Evolutionary conservation across 1,140 invertebrate species (phyloP).

Genomic region (Penaeus indicus): DNA sequence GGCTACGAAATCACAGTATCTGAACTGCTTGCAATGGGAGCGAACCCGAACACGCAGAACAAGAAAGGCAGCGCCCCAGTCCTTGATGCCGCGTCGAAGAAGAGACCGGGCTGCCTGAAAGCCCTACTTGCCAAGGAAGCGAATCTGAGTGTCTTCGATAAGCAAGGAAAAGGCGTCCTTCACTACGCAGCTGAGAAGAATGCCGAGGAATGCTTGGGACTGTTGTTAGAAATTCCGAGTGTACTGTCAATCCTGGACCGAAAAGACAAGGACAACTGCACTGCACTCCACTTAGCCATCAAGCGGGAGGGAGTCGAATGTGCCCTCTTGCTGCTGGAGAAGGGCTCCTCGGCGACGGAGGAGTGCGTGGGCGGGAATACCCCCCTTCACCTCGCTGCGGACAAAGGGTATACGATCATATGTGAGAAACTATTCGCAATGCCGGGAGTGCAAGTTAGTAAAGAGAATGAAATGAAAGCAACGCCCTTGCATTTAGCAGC

Average conservation of each 20-base stretch:
- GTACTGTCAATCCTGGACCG: slow-evolving; percentile 10
- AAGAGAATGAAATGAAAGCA: slow-evolving; percentile 42
- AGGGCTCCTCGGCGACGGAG: slow-evolving; percentile 41
- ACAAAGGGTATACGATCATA: slow-evolving; percentile 49
- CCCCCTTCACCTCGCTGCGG: slow-evolving; percentile 54
- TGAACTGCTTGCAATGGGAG: slow-evolving; percentile 32
- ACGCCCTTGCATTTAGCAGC: slow-evolving; percentile 56
- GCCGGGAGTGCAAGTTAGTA: slow-evolving; percentile 40
- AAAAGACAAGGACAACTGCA: slow-evolving; percentile 41
- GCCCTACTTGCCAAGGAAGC: slow-evolving; percentile 29
- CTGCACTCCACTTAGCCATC: slow-evolving; percentile 47
- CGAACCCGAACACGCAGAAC: slow-evolving; percentile 44
- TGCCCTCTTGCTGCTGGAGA: slow-evolving; percentile 43
- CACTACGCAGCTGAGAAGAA: slow-evolving; percentile 51
- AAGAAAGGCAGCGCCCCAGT: slow-evolving; percentile 40
- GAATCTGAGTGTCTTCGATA: slow-evolving; percentile 23
- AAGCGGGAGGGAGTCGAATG: slow-evolving; percentile 47
- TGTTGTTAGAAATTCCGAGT: slow-evolving; percentile 8
- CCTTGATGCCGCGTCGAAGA: slow-evolving; percentile 44
- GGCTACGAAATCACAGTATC: slow-evolving; percentile 48
- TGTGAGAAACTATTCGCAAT: slow-evolving; percentile 52
- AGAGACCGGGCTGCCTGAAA: slow-evolving; percentile 32
- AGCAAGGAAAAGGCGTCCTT: slow-evolving; percentile 29
- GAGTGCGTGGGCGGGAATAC: slow-evolving; percentile 43
- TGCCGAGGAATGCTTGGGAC: slow-evolving; percentile 29